Base-by-base conservation (phyloP, 2,888 invertebrate genomes). In the Merodon equestris region DNA sequence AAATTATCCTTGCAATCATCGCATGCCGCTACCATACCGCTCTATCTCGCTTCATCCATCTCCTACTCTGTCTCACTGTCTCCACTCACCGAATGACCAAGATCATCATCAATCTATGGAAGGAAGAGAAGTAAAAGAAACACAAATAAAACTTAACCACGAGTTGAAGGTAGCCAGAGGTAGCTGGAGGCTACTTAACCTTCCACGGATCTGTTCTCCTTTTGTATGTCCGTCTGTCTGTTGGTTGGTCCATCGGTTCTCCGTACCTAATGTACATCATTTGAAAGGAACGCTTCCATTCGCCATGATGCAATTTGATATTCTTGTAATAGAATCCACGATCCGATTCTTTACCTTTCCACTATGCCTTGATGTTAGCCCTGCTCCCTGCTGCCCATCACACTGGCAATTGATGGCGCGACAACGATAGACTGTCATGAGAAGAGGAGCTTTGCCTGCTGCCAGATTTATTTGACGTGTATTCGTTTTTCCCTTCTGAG, bases 291-390 rank as follows among this genome's bases (percentile, higher is more conserved):
- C 19, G 58, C 51, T 58, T 19, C 38, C 64, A 70, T 58, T 76
- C 58, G 58, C 40, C 60, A 48, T 51, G 45, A 48, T 79, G 79
- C 79, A 83, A 83, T 82, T 81, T 81, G 83, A 83, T 83, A 83
- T 81, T 77, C 82, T 82, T 83, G 83, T 81, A 83, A 83, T 83
- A 81, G 83, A 82, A 83, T 82, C 81, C 81, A 72, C 56, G 71
- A 72, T 73, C 82, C 83, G 83, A 81, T 82, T 79, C 70, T 74
- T 79, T 42, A 27, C 3, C 66, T 71, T 58, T 61, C 71, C 40
- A 10, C n/a, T 63, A 57, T 50, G 51, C 44, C 48, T 51, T 53
- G 38, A 47, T 50, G 58, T 17, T n/a, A n/a, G 36, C 45, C n/a
- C 14, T 36, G 14, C 54, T 77, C 38, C 17, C 38, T 42, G 19